Base-by-base conservation (phyloP, 2,797 vertebrate genomes). In the Oryzias sinensis region DNA sequence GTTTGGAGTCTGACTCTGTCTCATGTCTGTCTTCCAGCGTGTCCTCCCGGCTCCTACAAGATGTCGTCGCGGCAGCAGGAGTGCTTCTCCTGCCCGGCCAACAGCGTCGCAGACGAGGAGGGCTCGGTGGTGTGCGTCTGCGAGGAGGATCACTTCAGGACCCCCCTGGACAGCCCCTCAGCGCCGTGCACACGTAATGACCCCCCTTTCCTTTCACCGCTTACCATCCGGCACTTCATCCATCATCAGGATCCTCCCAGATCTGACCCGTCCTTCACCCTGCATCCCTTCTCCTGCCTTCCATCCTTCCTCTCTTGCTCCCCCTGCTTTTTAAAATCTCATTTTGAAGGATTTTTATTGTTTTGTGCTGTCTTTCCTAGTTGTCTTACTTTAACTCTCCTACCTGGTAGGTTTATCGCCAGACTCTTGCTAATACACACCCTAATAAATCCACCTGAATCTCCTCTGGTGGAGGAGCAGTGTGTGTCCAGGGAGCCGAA, bases 51-150 rank as follows among this genome's bases (percentile, higher is more conserved):
- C 2, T 95, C 94, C 67, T 98, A 96, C 82, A 98, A 96, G 90
- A 93, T 93, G 87, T 96, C 96, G 3, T 92, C 94, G 4, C 87
- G 92, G 49, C 91, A 96, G 70, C 92, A 93, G 80, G 92, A 93
- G 85, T 98, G 96, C 70, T 95, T 95, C n/a, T 92, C 93, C 0
- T 98, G 96, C 70, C 96, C 96, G 0, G 91, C 94, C 74, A 92
- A 96, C 91, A 98, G 96, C 64, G 82, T 93, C n/a, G 89, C 96
- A 0, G 93, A 92, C 14, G 93, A 94, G 56, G 94, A 95, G n/a
- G 95, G 94, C 52, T 96, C 95, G 0, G 93, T 94, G 0, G 83
- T 89, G 81, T 98, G 96, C 43, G 82, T 78, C 5, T 98, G 96
- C 72, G 92, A 96, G 77, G 94, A 93, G 20, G 94, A 93, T 86